phyloP scores from a whole-genome alignment of 2,888 invertebrate genomes.

The Phasia obesa region DNA sequence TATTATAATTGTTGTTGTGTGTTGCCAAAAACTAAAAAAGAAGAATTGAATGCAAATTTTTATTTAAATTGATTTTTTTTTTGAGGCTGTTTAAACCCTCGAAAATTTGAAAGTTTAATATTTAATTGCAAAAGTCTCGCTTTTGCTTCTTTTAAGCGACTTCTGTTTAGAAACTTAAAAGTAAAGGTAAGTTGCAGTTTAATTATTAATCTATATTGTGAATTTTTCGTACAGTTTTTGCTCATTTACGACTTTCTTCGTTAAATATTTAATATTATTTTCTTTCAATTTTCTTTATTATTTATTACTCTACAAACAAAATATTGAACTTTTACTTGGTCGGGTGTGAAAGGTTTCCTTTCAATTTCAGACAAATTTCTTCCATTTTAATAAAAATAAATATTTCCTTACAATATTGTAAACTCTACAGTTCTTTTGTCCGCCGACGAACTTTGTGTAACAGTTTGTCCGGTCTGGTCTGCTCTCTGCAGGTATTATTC shows the following conservation, averaged over 20 bases:
- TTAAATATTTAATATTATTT: slow-evolving; percentile 16
- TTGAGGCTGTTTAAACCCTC: slow-evolving; percentile 22
- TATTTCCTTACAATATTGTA: slow-evolving; percentile 41
- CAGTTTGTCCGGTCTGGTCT: slow-evolving; percentile 14
- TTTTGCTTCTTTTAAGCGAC: slow-evolving; percentile 13
- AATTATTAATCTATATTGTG: slow-evolving; percentile 19
- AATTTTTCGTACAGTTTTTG: too few species aligned
- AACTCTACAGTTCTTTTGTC: not conserved
- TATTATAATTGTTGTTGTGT: slow-evolving; percentile 8
- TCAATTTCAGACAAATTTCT: slow-evolving; percentile 34
- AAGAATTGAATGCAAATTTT: slow-evolving; percentile 62
- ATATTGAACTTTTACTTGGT: slow-evolving; percentile 66
- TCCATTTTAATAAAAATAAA: slow-evolving; percentile 4
- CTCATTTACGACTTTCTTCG: not conserved
- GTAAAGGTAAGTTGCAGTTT: slow-evolving; percentile 56
- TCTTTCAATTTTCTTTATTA: slow-evolving; percentile 1
- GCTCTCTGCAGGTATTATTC: slow-evolving; percentile 28
- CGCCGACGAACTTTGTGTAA: slow-evolving; percentile 29
- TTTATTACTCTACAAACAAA: slow-evolving; percentile 21
- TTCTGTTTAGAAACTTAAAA: slow-evolving; percentile 23
- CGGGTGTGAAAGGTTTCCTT: slow-evolving; percentile 57
- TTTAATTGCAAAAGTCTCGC: slow-evolving; percentile 30
- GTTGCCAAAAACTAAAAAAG: slow-evolving; percentile 35
- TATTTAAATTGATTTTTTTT: slow-evolving; percentile 24
- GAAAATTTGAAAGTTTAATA: slow-evolving; percentile 59